A percentile compares a stretch with the other conserved stretches of the same genome.
These are phyloP conservation scores for Hippopotamus amphibius DNA, from an alignment of 2,113 vertebrate species.

Conservation along the genomic window DNA sequence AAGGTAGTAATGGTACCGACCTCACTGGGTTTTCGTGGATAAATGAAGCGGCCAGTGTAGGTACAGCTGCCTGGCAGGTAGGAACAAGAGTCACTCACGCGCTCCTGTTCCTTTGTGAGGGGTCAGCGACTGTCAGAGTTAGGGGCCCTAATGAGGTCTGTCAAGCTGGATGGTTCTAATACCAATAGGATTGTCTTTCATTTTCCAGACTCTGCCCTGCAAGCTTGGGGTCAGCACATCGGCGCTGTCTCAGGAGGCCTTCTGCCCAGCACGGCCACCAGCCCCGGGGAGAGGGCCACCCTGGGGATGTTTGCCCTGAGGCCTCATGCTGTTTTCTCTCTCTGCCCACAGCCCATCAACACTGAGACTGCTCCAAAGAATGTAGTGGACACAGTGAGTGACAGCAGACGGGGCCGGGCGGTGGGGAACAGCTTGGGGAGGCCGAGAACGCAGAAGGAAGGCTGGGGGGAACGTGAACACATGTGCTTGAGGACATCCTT, in stretches of 20 bases:
- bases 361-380: constrained; percentile 63
- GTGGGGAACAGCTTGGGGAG: not conserved
- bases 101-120: not conserved
- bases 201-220: not conserved
- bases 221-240: not conserved
- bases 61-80: rapidly evolving
- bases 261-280: not conserved
- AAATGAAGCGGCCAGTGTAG: rapidly evolving
- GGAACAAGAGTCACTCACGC: not conserved
- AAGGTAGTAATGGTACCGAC: not conserved
- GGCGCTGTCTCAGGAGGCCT: not conserved
- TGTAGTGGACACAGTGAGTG: constrained; percentile 80
- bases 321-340: not conserved
- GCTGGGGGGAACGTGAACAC: not conserved
- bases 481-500: not conserved
- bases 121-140: not conserved
- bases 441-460: not conserved
- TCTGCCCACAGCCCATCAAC: constrained; percentile 73
- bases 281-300: not conserved
- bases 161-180: not conserved
- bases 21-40: not conserved
- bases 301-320: not conserved
- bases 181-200: not conserved
- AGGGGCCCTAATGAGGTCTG: not conserved
- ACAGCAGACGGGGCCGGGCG: rapidly evolving